Percentiles rank a stretch among this genome's conserved stretches.
Evolutionary conservation across 2,113 vertebrate genomes (phyloP).

Genomic region (Cryptomyrus ogoouensis): DNA sequence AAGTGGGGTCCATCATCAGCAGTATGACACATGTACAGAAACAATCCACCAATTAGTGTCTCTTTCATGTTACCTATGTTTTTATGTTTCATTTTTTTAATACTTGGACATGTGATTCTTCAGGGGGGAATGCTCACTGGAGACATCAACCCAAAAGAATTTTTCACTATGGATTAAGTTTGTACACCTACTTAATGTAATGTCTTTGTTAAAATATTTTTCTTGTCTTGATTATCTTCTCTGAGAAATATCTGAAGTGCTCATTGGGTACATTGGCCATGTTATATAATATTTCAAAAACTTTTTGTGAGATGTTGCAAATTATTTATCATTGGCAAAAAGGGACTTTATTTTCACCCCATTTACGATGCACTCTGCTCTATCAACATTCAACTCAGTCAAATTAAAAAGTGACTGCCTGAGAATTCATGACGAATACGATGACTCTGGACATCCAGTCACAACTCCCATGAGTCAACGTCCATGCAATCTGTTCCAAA

Average conservation of each 20-base stretch:
- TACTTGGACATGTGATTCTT: not conserved
- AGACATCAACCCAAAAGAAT: not conserved
- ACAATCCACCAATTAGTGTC: not conserved
- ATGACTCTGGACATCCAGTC: not conserved
- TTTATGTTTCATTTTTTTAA: not conserved
- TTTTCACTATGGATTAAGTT: not conserved
- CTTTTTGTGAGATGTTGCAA: not conserved
- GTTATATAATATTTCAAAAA: not conserved
- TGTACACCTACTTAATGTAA: not conserved
- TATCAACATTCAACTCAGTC: conserved; percentile 6
- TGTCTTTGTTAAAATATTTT: not conserved
- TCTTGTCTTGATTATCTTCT: not conserved
- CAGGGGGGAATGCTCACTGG: not conserved
- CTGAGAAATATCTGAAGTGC: not conserved
- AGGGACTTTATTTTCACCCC: not conserved
- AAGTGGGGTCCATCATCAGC: not conserved
- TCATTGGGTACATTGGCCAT: not conserved
- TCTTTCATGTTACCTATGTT: not conserved
- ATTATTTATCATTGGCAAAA: not conserved
- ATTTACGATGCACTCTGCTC: not conserved
- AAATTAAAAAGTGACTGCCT: conserved; percentile 2
- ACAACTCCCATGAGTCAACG: not conserved
- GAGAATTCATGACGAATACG: not conserved
- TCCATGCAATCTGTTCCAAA: conserved; percentile 8
- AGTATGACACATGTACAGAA: not conserved